Evolutionary conservation across 2,888 invertebrate species (phyloP), one percentile per base, ranked within the genome.

Genomic region (Mesorhabditis belari): DNA sequence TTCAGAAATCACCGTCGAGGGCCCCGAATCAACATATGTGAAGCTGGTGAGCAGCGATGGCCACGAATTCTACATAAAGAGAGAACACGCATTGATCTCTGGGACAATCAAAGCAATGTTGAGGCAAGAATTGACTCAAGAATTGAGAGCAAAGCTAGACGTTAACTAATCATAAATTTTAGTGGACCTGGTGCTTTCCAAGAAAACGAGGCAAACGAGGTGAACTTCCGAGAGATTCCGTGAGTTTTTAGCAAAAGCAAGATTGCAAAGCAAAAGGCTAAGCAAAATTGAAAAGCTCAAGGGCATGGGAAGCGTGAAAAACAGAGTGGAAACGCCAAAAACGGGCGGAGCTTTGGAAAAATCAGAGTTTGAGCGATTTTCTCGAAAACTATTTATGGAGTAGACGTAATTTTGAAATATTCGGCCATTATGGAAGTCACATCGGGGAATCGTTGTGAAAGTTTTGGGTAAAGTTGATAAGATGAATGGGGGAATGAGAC

Each of bases 171-270:
- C n/a, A n/a, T n/a, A n/a, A n/a, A n/a, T n/a, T n/a, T 35, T n/a
- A 35, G 74, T 19, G 75, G 82, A 73, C 74, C 81, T 77, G 85
- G 96, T 25, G 94, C 95, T 83, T 98, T 96, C 85, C 90, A 95
- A 0, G 98, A 98, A 84, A 95, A 96, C 82, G 96, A 98, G 85
- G 93, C 94, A 50, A 98, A 98, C 83, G 94, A 96, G 86, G 95
- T 98, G 61, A 93, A 95, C 85, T 98, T 98, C 81, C 88, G 94
- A 81, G 95, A 96, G 86, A 96, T 96, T 82, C 96, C 95, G 90
- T 96, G 92, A 84, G 72, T 35, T n/a, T n/a, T n/a, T 62, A 19
- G 12, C 6, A n/a, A 9, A 21, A 19, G 44, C 44, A 17, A 35
- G n/a, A 35, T 17, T 17, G 44, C 44, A 17, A 35, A 35, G n/a